Evolutionary conservation across 2,888 invertebrate species (phyloP), one percentile per base, ranked within the genome.

Genomic region (Pristionchus arcanus): DNA sequence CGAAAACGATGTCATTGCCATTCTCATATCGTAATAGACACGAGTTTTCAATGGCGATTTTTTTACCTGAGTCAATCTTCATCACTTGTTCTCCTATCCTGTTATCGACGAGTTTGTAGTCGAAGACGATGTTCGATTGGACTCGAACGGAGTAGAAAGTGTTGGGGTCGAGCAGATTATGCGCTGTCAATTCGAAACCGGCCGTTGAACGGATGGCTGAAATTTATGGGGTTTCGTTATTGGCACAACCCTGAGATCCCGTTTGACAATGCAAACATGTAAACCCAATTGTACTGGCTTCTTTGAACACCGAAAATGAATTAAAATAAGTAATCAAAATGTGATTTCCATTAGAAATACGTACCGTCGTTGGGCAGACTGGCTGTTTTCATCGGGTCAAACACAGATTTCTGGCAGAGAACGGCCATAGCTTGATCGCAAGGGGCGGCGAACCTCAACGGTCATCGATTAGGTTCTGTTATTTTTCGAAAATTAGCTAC

Each of bases 401-500:
- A 85, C 1, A 59, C 84, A 7, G 59, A 55, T n/a, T 59, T 59
- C 59, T 85, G 84, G 31, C 84, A 85, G 34, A 85, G 59, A 25
- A 85, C 84, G 2, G 28, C 34, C 13, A 49, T 0, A 5, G 19
- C 37, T 16, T 19, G 19, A 34, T 37, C 25, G 37, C 74, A 74
- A 0, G 74, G 21, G 11, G 74, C 31, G 25, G 37, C n/a, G 25
- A 21, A 21, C 74, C 74, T 74, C 37, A 31, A 68, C 13, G 68
- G 28, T 28, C 9, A 9, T 42, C 42, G 42, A 9, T 49, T 9
- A 49, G 13, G 9, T 49, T 49, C 5, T 7, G 3, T 49, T 3
- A 11, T 49, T 49, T 49, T 49, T 13, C 42, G 42, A 42, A 42
- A 42, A 42, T 7, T 49, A 7, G 42, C 42, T 3, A 49, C 42